phyloP scores from a whole-genome alignment of 2,797 vertebrate species.

The Staurois parvus region DNA sequence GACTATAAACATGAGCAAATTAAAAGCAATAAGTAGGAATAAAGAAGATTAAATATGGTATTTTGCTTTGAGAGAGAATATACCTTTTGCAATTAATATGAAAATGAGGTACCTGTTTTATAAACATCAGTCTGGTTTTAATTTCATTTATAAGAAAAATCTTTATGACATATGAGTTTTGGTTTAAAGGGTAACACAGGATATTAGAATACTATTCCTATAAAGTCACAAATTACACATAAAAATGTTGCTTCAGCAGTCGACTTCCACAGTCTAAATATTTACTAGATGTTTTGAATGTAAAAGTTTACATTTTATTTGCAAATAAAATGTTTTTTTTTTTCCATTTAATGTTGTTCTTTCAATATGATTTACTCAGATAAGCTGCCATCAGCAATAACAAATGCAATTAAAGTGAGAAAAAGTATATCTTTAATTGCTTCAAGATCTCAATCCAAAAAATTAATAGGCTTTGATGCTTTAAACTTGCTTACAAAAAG shows the following conservation, averaged over 20 bases:
- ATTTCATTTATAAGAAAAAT: background rate
- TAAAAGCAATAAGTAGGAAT: no score
- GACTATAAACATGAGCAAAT: no score
- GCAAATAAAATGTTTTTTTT: background rate
- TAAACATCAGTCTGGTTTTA: background rate
- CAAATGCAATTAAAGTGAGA: conserved; percentile 9
- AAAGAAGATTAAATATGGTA: no score
- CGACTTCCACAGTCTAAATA: background rate
- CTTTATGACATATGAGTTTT: background rate
- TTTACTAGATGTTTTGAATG: background rate
- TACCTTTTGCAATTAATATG: background rate
- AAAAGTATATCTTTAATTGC: conserved; percentile 13
- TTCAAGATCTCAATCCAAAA: conserved; percentile 14
- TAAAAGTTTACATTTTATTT: background rate
- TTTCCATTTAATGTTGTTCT: background rate
- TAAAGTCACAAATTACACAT: no score
- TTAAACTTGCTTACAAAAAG: conserved; percentile 16
- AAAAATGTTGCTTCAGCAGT: background rate
- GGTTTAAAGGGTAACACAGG: background rate
- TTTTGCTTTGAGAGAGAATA: background rate
- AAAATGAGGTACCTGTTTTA: background rate
- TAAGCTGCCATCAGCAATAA: conserved; percentile 23
- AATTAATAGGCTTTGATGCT: background rate
- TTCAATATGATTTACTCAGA: conserved; percentile 13
- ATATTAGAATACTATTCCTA: background rate